phyloP scores from a whole-genome alignment of 2,113 vertebrate genomes.

The Megaceryle torquata region DNA sequence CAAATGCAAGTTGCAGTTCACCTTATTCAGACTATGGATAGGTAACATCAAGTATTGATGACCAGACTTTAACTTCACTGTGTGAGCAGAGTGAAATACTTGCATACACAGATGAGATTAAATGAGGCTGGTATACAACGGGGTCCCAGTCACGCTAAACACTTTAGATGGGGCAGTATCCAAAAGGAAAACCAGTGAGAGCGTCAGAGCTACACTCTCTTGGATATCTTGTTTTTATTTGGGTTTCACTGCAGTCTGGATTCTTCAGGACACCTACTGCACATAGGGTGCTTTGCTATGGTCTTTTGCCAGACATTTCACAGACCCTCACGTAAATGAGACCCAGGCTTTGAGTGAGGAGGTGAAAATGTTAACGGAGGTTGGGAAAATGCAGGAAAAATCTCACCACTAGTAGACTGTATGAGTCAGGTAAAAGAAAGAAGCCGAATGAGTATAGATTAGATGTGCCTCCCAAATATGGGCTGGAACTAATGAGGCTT shows the following conservation, averaged over 20 bases:
- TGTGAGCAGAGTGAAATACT: background rate
- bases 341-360: background rate
- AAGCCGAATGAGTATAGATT: slow-evolving; percentile 15
- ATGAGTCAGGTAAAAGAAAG: background rate
- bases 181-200: background rate
- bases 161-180: background rate
- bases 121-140: background rate
- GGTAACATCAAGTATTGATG: background rate
- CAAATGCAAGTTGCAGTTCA: background rate
- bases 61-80: background rate
- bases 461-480: slow-evolving; percentile 18
- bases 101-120: background rate
- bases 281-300: background rate
- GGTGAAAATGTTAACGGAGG: background rate
- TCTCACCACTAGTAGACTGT: background rate
- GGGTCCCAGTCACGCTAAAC: accelerated
- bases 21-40: background rate
- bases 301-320: background rate
- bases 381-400: background rate
- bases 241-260: background rate
- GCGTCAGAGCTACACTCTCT: background rate
- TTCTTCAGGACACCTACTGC: background rate
- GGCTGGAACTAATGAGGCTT: slow-evolving; percentile 60
- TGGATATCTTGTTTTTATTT: background rate
- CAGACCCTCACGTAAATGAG: background rate